phyloP scores from a whole-genome alignment of 2,113 vertebrate species.

The Nematolebias whitei region DNA sequence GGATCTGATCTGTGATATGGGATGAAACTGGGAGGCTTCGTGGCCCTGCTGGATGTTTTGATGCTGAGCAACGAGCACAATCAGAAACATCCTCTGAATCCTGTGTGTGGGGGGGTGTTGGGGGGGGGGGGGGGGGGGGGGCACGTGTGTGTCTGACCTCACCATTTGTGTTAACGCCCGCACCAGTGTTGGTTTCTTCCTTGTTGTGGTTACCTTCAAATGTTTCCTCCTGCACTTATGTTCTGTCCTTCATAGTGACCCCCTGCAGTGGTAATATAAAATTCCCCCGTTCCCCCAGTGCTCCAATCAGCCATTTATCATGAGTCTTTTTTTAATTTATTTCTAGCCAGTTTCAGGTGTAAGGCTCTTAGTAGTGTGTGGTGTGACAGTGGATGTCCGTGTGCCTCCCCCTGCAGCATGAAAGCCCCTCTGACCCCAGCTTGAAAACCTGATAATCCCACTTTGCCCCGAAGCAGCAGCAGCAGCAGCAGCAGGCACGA shows the following conservation, averaged over 20 bases:
- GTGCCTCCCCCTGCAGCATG: slow-evolving; percentile 16
- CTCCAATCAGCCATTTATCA: slow-evolving; percentile 25
- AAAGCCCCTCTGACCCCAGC: slow-evolving; percentile 55
- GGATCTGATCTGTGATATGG: slow-evolving; percentile 22
- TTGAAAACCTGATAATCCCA: slow-evolving; percentile 63
- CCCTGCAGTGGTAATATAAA: slow-evolving; percentile 39
- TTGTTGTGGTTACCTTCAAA: slow-evolving; percentile 13
- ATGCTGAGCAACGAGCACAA: not conserved
- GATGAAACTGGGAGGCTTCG: slow-evolving; percentile 28
- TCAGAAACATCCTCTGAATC: slow-evolving; percentile 53
- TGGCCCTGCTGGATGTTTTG: slow-evolving; percentile 3
- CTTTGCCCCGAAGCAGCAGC: slow-evolving; percentile 46
- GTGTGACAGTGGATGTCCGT: slow-evolving; percentile 21
- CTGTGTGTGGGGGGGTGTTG: slow-evolving; percentile 6
- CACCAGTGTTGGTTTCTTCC: not conserved
- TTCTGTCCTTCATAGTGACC: slow-evolving; percentile 28
- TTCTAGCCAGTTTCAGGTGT: slow-evolving; percentile 48
- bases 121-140: too few relatives aligned
- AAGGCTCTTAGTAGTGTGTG: slow-evolving; percentile 31
- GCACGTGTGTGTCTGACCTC: slow-evolving; percentile 17
- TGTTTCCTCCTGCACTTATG: slow-evolving; percentile 40
- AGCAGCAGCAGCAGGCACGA: slow-evolving; percentile 55
- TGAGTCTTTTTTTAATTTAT: slow-evolving; percentile 60
- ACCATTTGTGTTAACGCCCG: not conserved
- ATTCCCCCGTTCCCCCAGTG: slow-evolving; percentile 9